Base-by-base conservation (phyloP, 23 tunicate genomes). In the Ascidia mentula region DNA sequence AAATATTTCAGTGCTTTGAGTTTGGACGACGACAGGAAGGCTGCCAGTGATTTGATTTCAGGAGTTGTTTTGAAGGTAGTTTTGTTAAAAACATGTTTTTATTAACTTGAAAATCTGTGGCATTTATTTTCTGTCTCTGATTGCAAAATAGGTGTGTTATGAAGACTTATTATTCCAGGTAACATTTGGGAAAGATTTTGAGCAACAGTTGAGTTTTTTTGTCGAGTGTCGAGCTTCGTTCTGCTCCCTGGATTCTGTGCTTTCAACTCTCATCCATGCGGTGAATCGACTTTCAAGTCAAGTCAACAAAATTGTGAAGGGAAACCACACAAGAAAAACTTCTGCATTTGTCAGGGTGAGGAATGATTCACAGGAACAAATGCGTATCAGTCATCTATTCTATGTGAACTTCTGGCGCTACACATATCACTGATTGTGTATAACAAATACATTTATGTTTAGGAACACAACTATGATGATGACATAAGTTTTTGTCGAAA, bases 131-230 rank as follows among this genome's bases (percentile, higher is more conserved):
- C n/a, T n/a, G n/a, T n/a, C n/a, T n/a, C n/a, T n/a, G n/a, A n/a
- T n/a, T n/a, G n/a, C n/a, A n/a, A n/a, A n/a, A n/a, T n/a, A n/a
- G n/a, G n/a, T n/a, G n/a, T n/a, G n/a, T n/a, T n/a, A n/a, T n/a
- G n/a, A n/a, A n/a, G n/a, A n/a, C n/a, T n/a, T n/a, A n/a, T n/a
- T n/a, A n/a, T n/a, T n/a, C n/a, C 80, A 88, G 87, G 76, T 93
- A 18, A 74, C 86, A 18, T 93, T 88, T 72, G 98, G 98, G 5
- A 87, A 90, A 69, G 98, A 93, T 59, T 93, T 93, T 46, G 98
- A 93, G 72, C 98, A 93, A 75, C 98, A 93, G 69, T 70, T 93
- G 80, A 84, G 82, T 59, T 93, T 93, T 76, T 93, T 84, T 46
- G 98, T 93, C 15, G 89, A 88, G 42, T 93, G 98, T 59, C 72